These are phyloP conservation scores for Isurus oxyrinchus DNA, from an alignment of 2,113 vertebrate genomes.

Conservation along the genomic window DNA sequence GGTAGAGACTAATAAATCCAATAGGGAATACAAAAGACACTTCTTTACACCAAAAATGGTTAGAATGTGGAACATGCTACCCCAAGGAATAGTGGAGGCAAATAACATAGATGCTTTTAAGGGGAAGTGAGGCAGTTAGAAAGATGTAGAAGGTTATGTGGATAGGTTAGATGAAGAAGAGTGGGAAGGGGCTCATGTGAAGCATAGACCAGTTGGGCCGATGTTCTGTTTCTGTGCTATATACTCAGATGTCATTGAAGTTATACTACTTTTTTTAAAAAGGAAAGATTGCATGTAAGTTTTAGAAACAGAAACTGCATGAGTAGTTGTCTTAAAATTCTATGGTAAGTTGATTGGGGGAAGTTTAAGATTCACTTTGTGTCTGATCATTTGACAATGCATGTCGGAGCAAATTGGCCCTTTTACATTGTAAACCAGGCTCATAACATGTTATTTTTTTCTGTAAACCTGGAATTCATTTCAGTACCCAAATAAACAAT, in stretches of 20 bases:
- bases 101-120: too few species aligned
- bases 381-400: not conserved
- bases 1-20: too few species aligned
- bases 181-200: too few species aligned
- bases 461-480: not conserved
- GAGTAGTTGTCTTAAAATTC: not conserved
- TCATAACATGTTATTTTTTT: not conserved
- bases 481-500: not conserved
- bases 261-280: not conserved
- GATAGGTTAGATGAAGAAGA: not conserved
- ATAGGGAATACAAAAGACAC: too few species aligned
- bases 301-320: not conserved
- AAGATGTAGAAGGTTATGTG: not conserved
- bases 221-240: not conserved
- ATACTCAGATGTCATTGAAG: not conserved
- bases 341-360: not conserved
- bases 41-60: too few species aligned
- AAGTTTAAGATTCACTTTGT: not conserved
- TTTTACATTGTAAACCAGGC: not conserved
- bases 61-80: too few species aligned
- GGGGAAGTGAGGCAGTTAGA: not conserved
- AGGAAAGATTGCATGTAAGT: not conserved
- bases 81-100: too few species aligned
- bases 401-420: not conserved
- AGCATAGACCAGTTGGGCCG: not conserved